A percentile compares a stretch with the other conserved stretches of the same genome.
phyloP scores from a whole-genome alignment of 2,797 vertebrate genomes.

The Phylloscopus collybita region DNA sequence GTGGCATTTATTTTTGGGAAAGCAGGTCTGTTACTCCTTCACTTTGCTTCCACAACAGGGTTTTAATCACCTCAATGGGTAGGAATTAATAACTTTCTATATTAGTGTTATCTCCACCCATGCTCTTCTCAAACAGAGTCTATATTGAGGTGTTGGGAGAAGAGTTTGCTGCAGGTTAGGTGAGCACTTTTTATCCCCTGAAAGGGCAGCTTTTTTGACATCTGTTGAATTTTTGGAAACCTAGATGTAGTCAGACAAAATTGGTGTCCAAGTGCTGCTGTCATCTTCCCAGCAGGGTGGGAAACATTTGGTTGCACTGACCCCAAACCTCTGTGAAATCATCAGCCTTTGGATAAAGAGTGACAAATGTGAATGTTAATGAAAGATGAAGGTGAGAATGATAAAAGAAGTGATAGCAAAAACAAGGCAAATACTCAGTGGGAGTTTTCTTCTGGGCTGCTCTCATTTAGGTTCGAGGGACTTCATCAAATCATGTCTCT shows the following conservation, averaged over 20 bases:
- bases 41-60: background rate
- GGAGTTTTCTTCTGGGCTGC: background rate
- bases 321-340: background rate
- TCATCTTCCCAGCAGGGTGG: background rate
- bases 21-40: background rate
- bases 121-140: slow-evolving; percentile 47
- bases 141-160: background rate
- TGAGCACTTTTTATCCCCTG: background rate
- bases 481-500: background rate
- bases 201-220: slow-evolving; percentile 10
- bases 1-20: background rate
- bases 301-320: background rate
- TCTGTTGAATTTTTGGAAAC: background rate
- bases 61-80: slow-evolving; percentile 53
- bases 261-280: background rate
- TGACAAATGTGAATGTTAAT: background rate
- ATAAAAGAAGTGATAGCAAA: background rate
- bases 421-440: background rate
- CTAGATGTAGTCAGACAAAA: background rate
- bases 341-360: background rate
- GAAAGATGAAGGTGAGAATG: background rate
- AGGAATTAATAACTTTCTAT: slow-evolving; percentile 61
- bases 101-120: slow-evolving; percentile 18
- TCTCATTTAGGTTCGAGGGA: background rate
- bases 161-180: background rate